Evolutionary conservation across 1,140 invertebrate species (phyloP).

Genomic region (Yoshiicerus persimilis): DNA sequence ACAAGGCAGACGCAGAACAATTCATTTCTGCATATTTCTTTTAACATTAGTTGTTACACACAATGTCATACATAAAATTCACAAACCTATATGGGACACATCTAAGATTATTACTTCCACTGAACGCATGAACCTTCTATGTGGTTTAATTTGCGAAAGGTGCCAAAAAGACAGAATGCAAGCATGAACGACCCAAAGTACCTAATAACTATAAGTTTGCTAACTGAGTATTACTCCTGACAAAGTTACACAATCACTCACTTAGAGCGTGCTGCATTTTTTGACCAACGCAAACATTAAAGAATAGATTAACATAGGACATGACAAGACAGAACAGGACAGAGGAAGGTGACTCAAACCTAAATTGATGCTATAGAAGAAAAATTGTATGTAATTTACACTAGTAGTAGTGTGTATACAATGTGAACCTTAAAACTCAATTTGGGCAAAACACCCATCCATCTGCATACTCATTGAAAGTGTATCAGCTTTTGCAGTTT

Average conservation of each 20-base stretch:
- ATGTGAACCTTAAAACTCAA: not conserved
- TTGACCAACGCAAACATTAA: not conserved
- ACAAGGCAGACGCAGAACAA: too few species aligned
- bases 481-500: not conserved
- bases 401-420: not conserved
- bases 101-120: not conserved
- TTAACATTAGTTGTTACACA: too few species aligned
- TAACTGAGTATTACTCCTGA: not conserved
- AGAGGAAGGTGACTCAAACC: not conserved
- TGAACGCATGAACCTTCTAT: not conserved
- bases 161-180: not conserved
- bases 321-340: not conserved
- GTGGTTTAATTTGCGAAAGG: conserved; percentile 1
- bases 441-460: not conserved
- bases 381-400: not conserved
- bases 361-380: not conserved
- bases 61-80: too few species aligned
- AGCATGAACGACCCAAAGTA: not conserved
- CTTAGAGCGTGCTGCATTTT: not conserved
- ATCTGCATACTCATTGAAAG: not conserved
- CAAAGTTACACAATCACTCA: not conserved
- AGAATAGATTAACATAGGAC: not conserved
- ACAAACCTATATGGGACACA: too few species aligned
- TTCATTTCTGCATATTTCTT: too few species aligned
- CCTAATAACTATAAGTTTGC: not conserved